Percentiles rank a stretch among this genome's conserved stretches.
Evolutionary conservation across 2,113 vertebrate genomes (phyloP).

Genomic region (Xiphophorus maculatus): DNA sequence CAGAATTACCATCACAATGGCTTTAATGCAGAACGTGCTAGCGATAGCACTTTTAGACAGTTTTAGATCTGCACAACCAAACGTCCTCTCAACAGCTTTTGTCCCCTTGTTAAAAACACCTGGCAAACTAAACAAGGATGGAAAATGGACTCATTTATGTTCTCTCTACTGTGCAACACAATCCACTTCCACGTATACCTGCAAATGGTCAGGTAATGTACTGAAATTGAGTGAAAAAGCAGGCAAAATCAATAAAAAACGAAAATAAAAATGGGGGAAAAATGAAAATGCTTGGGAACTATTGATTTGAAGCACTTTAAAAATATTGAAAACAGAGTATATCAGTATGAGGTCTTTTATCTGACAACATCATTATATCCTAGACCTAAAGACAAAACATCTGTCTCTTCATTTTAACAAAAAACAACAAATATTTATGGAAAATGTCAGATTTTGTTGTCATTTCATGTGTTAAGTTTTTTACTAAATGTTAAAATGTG

Average conservation of each 20-base stretch:
- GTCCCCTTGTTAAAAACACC: slow-evolving; percentile 47
- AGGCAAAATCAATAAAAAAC: too few species aligned
- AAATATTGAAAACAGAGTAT: too few species aligned
- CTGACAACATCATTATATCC: neutral
- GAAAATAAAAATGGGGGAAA: too few species aligned
- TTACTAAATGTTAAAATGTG: neutral
- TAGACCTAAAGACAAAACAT: too few species aligned
- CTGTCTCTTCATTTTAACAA: neutral
- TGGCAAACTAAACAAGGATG: slow-evolving; percentile 49
- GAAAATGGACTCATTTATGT: slow-evolving; percentile 25
- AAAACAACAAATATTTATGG: neutral
- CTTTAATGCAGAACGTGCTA: slow-evolving; percentile 57
- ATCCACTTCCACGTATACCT: neutral
- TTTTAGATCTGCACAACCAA: slow-evolving; percentile 49
- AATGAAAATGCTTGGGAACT: neutral
- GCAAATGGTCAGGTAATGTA: neutral
- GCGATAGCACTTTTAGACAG: slow-evolving; percentile 53
- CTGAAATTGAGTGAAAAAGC: too few species aligned
- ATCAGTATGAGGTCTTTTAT: neutral
- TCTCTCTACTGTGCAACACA: neutral
- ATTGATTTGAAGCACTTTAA: neutral
- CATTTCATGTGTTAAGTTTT: neutral
- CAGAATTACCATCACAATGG: slow-evolving; percentile 74
- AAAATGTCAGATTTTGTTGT: neutral
- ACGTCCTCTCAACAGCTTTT: slow-evolving; percentile 44